Conservation (phyloP, 1,140 invertebrate species). For the Nasonia giraulti region DNA sequence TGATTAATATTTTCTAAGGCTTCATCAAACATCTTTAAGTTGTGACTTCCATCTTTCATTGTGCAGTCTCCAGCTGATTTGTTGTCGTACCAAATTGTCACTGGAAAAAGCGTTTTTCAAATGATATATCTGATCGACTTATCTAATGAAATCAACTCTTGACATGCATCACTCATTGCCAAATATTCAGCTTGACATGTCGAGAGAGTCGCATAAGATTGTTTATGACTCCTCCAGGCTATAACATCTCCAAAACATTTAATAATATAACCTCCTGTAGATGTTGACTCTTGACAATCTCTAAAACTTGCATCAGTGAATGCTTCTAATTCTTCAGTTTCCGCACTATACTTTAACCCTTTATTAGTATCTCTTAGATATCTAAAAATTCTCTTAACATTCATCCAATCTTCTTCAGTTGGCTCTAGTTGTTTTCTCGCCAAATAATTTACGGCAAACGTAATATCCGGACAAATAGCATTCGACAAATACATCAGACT, state of each 20-base stretch:
- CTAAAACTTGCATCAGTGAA: not conserved
- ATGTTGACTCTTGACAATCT: no score
- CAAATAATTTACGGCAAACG: not conserved
- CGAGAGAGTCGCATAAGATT: no score
- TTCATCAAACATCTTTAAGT: no score
- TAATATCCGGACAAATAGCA: not conserved
- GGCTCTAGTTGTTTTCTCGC: not conserved
- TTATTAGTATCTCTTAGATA: conserved; percentile 8
- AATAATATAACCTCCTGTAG: conserved; percentile 6
- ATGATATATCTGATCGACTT: conserved; percentile 7
- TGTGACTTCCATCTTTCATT: no score
- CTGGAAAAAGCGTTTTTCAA: no score
- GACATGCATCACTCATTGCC: not conserved
- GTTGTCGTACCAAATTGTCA: no score
- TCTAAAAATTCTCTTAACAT: not conserved
- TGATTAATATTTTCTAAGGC: no score
- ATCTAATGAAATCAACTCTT: not conserved
- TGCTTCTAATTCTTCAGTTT: not conserved
- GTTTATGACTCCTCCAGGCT: no score
- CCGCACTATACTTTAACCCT: no score
- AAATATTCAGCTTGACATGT: not conserved
- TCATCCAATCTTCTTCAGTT: not conserved
- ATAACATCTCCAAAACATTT: not conserved
- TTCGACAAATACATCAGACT: not conserved
- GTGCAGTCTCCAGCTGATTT: no score